Conservation (phyloP, 64 coral and sea anemone genomes). For the Cladopsammia gracilis region DNA sequence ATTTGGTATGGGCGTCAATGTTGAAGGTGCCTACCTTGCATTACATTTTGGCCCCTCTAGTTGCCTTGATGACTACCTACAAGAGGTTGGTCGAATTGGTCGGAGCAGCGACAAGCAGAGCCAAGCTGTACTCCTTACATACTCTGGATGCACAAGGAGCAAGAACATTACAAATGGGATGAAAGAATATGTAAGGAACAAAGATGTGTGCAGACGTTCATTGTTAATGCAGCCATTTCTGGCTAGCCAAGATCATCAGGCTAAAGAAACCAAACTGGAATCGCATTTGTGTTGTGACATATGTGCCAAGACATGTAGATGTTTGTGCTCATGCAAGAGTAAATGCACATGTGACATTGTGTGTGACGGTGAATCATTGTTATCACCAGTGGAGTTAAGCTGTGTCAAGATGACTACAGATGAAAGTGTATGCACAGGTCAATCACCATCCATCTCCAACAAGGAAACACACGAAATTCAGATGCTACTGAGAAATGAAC, state of each 20-base stretch:
- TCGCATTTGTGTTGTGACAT: slow-evolving; percentile 81
- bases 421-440: slow-evolving; percentile 1
- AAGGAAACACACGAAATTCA: not conserved
- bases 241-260: not conserved
- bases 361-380: slow-evolving; percentile 5
- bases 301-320: slow-evolving; percentile 68
- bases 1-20: slow-evolving; percentile 85
- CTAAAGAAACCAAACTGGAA: slow-evolving; percentile 1
- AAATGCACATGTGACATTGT: slow-evolving; percentile 43
- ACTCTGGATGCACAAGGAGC: slow-evolving; percentile 63
- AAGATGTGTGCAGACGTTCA: slow-evolving; percentile 2
- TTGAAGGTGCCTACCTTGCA: slow-evolving; percentile 39
- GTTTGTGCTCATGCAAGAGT: slow-evolving; percentile 60
- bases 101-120: not conserved
- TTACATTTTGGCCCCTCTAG: slow-evolving; percentile 84
- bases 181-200: slow-evolving; percentile 69
- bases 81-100: slow-evolving; percentile 88
- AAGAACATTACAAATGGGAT: slow-evolving; percentile 64
- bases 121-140: slow-evolving; percentile 81
- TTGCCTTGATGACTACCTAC: slow-evolving; percentile 79
- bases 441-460: not conserved
- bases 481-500: not conserved
- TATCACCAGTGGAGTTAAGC: slow-evolving; percentile 20
- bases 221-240: slow-evolving; percentile 52
- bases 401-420: not conserved